Evolutionary conservation across 2,888 invertebrate species (phyloP).

Genomic region (Chaitophorus viminalis): DNA sequence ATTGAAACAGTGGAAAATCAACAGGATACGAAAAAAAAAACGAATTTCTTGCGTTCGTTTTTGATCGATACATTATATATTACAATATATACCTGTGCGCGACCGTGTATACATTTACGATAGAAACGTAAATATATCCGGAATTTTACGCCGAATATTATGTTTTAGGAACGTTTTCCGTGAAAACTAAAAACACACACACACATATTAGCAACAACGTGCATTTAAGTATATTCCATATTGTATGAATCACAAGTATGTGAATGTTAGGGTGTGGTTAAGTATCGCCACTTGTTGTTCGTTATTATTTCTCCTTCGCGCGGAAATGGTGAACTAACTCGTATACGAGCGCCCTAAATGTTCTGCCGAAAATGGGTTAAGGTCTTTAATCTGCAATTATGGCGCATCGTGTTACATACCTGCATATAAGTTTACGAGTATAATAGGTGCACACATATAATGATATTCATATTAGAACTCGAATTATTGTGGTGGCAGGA

Average conservation of each 20-base stretch:
- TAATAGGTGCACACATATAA: no score
- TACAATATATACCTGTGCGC: background rate
- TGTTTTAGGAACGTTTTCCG: background rate
- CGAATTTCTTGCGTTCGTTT: background rate
- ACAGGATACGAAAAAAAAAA: conserved; percentile 14
- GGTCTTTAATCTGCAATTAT: background rate
- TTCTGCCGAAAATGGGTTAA: background rate
- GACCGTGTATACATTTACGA: background rate
- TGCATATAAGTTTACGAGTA: no score
- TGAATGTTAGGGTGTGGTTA: background rate
- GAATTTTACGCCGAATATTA: background rate
- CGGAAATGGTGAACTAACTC: background rate
- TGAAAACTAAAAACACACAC: background rate
- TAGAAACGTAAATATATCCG: background rate
- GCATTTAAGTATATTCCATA: background rate
- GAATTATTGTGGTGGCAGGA: no score
- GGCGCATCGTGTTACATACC: background rate
- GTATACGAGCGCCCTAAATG: background rate
- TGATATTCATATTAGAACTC: no score
- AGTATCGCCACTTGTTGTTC: conserved; percentile 39
- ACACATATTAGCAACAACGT: no score
- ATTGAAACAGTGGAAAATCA: conserved; percentile 22
- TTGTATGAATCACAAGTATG: background rate
- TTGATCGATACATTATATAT: background rate
- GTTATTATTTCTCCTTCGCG: background rate